Evolutionary conservation across 2,797 vertebrate genomes (phyloP).

Genomic region (Paramormyrops hopkinsi): DNA sequence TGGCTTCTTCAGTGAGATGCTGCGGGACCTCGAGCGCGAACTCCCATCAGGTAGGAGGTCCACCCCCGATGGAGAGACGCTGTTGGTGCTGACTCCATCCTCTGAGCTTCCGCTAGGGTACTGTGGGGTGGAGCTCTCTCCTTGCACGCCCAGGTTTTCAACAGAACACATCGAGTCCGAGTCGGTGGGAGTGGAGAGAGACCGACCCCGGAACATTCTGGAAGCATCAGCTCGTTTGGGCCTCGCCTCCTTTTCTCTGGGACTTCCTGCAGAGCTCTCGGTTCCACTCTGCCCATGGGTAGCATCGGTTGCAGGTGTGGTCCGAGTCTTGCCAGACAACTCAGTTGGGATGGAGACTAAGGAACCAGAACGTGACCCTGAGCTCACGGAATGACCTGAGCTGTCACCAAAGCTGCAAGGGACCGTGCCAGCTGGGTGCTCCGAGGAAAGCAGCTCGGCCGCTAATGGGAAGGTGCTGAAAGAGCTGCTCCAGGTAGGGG

Average conservation of each 20-base stretch:
- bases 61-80: slow-evolving; percentile 47
- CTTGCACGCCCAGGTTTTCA: slow-evolving; percentile 51
- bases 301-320: neutral
- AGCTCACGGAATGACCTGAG: slow-evolving; percentile 39
- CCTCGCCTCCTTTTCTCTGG: slow-evolving; percentile 4
- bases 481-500: slow-evolving; percentile 52
- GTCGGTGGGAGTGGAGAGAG: slow-evolving; percentile 57
- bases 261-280: neutral
- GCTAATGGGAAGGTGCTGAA: slow-evolving; percentile 52
- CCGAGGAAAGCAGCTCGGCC: slow-evolving; percentile 27
- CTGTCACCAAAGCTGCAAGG: slow-evolving; percentile 23
- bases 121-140: slow-evolving; percentile 60
- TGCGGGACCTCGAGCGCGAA: slow-evolving; percentile 33
- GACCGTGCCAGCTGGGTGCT: slow-evolving; percentile 14
- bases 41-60: slow-evolving; percentile 46
- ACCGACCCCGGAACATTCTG: slow-evolving; percentile 52
- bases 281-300: neutral
- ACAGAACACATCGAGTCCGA: slow-evolving; percentile 52
- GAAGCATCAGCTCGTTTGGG: neutral
- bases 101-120: slow-evolving; percentile 70
- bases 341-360: slow-evolving; percentile 25
- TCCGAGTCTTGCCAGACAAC: slow-evolving; percentile 23
- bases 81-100: slow-evolving; percentile 61
- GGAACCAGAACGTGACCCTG: slow-evolving; percentile 38
- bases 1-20: slow-evolving; percentile 75